Base-by-base conservation (phyloP, 2,797 vertebrate species). In the Scolopax bukidnonensis region DNA sequence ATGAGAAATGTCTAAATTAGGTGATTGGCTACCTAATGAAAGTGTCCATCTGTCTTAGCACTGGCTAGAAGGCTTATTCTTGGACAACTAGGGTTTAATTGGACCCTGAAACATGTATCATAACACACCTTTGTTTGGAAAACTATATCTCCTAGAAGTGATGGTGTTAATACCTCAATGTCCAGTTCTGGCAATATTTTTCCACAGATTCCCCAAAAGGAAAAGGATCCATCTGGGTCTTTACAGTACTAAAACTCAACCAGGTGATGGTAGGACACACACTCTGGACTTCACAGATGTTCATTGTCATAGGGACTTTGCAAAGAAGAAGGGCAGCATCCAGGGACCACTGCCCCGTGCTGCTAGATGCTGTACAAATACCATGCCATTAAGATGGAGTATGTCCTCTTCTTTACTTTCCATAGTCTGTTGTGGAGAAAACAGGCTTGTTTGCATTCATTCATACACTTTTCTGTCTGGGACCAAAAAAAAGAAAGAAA, bases 251-350 rank as follows among this genome's bases (percentile, higher is more conserved):
- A 57, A 84, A 92, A 65, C 5, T 84, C 27, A 90, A 7, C 2
- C 18, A 65, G 45, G 5, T 25, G 13, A n/a, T 33, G 10, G 16
- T 17, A 30, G 9, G 9, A 36, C 8, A 32, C 10, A 16, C 3
- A 0, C 1, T 82, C 27, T 2, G 2, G 8, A 4, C 12, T 61
- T 63, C 36, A 25, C 0, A 19, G 19, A 33, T 3, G 1, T 71
- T 65, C 30, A 23, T 25, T 76, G n/a, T 53, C 38, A 40, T 6
- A 6, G 12, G 5, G 30, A 41, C 12, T 71, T 73, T 33, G 15
- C 13, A 59, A 69, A 84, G 21, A 23, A 41, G 63, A 87, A 56
- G 24, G 11, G 32, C 1, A n/a, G 0, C 13, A 50, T 33, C 17
- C n/a, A 60, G 12, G 16, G 9, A 54, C 4, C 17, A 15, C 18